Base-by-base conservation (phyloP, 2,888 invertebrate species). In the Ichneumoninae sp. region DNA sequence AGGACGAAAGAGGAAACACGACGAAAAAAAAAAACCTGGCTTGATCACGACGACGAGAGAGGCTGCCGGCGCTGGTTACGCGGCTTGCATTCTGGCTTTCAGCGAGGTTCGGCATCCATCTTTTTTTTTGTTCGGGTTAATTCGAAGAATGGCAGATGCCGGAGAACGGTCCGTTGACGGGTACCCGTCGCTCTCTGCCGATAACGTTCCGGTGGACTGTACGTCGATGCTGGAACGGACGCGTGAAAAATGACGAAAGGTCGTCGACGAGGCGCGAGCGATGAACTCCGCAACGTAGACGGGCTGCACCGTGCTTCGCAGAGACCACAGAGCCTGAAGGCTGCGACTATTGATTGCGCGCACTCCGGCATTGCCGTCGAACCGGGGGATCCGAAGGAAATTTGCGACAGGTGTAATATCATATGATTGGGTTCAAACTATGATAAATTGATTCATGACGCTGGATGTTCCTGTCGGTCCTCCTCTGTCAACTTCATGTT, bases 191-290 rank as follows among this genome's bases (percentile, higher is more conserved):
- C 87, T 89, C 86, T 78, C 81, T 79, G 81, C 19, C 57, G 70
- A 60, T 57, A 81, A 78, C 63, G 66, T 69, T 74, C 10, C 65
- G 70, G 68, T 40, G 50, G 57, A 36, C 63, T 73, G 63, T 57
- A 76, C 80, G 78, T 79, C 83, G 74, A 83, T 81, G 85, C 81
- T 86, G 75, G 86, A 86, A 87, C 87, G 83, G 70, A 83, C 47
- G 85, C 22, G 88, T 91, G 89, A 91, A 91, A 91, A 89, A 90
- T 90, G 89, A 89, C 87, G 87, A 87, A 89, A 90, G 86, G 89
- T 87, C 86, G 69, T 83, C 75, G 81, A 81, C 79, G 83, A 83
- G 82, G 69, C 84, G 44, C 60, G 26, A 47, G 54, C 63, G 77
- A 74, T 84, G 74, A 63, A 74, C 57, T 26, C 77, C 36, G 19